Conservation (phyloP, 2,797 vertebrate genomes). For the Xenops minutus region DNA sequence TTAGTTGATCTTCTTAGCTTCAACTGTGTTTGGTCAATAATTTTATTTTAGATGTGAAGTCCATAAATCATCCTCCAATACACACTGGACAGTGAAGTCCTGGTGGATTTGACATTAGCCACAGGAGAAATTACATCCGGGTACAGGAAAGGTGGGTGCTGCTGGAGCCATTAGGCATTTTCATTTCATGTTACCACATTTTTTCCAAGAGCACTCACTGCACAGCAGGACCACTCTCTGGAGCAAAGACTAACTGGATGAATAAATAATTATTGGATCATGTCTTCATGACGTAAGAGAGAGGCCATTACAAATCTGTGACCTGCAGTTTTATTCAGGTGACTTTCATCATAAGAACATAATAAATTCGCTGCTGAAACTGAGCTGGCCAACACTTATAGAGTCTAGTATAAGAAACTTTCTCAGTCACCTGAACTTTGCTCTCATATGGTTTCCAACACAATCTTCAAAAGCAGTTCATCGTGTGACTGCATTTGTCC, state of each 20-base stretch:
- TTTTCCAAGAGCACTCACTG: neutral
- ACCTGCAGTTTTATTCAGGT: neutral
- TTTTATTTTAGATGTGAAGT: slow-evolving; percentile 80
- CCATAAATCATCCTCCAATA: slow-evolving; percentile 82
- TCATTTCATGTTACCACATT: neutral
- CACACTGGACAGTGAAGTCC: slow-evolving; percentile 72
- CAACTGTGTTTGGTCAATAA: slow-evolving; percentile 86
- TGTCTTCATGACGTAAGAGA: neutral
- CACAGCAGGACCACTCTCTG: neutral
- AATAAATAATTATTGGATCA: neutral
- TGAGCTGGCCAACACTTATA: neutral
- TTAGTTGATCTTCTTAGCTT: slow-evolving; percentile 47
- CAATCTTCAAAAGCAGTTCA: fast-evolving
- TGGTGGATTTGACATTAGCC: neutral
- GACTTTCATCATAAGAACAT: neutral
- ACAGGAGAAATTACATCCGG: neutral
- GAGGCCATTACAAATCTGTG: neutral
- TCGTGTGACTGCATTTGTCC: neutral
- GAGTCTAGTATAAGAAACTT: neutral
- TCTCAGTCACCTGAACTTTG: neutral
- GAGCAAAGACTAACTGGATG: neutral
- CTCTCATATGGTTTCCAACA: neutral
- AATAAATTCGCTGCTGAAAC: neutral
- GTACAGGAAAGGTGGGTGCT: neutral
- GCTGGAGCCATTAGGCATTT: neutral